phyloP scores from a whole-genome alignment of 2,797 vertebrate species.

The Falco biarmicus region DNA sequence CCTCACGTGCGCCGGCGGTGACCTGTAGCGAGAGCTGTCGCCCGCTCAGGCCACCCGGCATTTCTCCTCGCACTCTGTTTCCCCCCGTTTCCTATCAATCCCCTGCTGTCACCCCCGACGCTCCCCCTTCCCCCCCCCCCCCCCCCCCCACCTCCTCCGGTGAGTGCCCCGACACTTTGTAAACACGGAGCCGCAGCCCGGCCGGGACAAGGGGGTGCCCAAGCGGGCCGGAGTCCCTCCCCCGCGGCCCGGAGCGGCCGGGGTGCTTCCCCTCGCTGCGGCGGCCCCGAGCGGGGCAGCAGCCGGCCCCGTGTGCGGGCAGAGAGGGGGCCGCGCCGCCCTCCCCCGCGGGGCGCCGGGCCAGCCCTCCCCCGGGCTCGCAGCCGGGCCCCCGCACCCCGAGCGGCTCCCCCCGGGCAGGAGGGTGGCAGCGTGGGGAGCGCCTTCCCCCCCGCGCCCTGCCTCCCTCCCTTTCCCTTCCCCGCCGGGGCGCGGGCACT shows the following conservation, averaged over 20 bases:
- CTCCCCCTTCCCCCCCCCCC: too few species aligned
- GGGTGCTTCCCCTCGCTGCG: background rate
- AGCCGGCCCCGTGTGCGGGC: background rate
- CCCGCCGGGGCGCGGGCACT: background rate
- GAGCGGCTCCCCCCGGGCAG: background rate
- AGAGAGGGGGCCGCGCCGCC: background rate
- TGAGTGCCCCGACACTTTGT: background rate
- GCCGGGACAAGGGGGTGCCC: background rate
- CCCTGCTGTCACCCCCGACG: background rate
- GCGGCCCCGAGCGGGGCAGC: background rate
- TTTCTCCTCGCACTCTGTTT: background rate
- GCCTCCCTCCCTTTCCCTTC: background rate
- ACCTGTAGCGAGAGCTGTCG: background rate
- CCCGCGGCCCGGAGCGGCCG: background rate
- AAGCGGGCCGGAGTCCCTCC: background rate
- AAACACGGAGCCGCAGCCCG: background rate
- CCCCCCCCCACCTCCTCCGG: background rate
- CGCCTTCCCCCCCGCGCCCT: background rate
- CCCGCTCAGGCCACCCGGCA: background rate
- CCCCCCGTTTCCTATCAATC: background rate
- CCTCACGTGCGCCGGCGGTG: background rate
- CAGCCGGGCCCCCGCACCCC: background rate
- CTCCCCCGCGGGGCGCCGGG: background rate
- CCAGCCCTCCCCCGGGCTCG: background rate
- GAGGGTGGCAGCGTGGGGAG: background rate